Percentiles rank a stretch among this genome's conserved stretches.
These are phyloP conservation scores for Machimus atricapillus DNA, from an alignment of 2,888 invertebrate genomes.

Conservation along the genomic window DNA sequence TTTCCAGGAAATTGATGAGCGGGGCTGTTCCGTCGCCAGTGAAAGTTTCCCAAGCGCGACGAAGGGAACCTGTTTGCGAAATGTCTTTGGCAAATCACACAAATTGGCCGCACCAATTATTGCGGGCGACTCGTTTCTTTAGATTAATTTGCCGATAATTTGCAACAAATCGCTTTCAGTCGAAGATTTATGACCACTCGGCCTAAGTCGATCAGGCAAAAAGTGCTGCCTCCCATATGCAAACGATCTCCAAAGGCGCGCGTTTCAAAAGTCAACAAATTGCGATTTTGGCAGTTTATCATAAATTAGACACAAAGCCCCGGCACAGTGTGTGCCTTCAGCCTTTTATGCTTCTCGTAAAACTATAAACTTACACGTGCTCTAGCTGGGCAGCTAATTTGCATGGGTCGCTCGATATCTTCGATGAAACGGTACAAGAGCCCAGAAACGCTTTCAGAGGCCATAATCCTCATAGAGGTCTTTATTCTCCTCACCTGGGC, in stretches of 20 bases:
- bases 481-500: neutral
- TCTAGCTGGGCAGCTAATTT: neutral
- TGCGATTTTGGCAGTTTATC: neutral
- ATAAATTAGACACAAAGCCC: constrained; percentile 22
- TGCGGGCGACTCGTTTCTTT: neutral
- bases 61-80: constrained; percentile 3
- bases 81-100: constrained; percentile 2
- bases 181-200: constrained; percentile 9
- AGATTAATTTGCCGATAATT: constrained; percentile 18
- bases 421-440: constrained; percentile 7
- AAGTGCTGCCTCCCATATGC: neutral
- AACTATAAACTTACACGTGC: constrained; percentile 2
- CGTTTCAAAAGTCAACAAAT: constrained; percentile 17
- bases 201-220: neutral
- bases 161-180: constrained; percentile 3
- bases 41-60: neutral
- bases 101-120: neutral
- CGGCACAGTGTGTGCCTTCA: neutral
- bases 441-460: neutral
- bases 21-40: neutral
- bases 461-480: constrained; percentile 4
- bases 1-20: neutral
- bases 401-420: constrained; percentile 1
- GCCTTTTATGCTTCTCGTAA: neutral
- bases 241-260: neutral